Conservation (phyloP, 2,113 vertebrate species). For the Phocoena phocoena region DNA sequence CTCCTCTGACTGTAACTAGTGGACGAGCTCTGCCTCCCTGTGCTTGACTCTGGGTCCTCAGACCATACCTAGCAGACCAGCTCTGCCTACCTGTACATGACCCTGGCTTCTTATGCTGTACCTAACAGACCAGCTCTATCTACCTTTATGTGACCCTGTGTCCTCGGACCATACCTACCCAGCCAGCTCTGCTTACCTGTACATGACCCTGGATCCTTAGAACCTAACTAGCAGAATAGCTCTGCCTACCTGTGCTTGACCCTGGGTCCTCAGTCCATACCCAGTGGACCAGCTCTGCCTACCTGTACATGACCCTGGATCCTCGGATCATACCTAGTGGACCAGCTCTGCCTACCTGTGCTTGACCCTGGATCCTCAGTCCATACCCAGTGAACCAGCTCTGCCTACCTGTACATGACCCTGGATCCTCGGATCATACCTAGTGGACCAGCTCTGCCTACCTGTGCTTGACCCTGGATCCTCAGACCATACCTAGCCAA, state of each 20-base stretch:
- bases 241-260: background rate
- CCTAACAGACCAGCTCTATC: background rate
- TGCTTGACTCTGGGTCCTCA: background rate
- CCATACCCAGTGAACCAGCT: background rate
- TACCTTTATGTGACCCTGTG: background rate
- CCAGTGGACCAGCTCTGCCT: background rate
- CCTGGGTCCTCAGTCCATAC: background rate
- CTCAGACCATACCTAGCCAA: rapidly evolving
- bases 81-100: background rate
- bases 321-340: background rate
- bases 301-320: background rate
- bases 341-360: background rate
- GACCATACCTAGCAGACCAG: background rate
- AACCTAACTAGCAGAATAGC: background rate
- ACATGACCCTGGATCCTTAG: no score
- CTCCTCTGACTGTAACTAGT: background rate
- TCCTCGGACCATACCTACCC: background rate
- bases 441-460: background rate
- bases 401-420: background rate
- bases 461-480: background rate
- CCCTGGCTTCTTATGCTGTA: background rate
- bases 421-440: background rate
- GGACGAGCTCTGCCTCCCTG: background rate
- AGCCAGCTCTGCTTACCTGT: background rate
- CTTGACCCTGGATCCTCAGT: background rate